Evolutionary conservation across 2,888 invertebrate genomes (phyloP).

Genomic region (Ophion ventricosus): DNA sequence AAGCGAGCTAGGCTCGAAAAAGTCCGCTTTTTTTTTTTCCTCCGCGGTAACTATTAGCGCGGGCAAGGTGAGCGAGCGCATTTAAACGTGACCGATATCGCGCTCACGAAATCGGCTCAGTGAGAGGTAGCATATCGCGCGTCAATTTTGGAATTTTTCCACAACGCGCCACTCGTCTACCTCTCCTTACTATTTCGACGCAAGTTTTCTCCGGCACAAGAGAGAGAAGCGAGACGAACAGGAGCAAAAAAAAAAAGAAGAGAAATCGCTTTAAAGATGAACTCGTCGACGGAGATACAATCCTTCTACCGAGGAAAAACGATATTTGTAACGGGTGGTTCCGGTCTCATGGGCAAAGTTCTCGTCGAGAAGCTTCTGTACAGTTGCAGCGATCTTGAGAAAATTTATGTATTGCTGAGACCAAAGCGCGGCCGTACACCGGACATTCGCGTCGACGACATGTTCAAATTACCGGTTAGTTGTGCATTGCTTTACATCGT

Average conservation of each 20-base stretch:
- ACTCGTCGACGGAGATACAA: constrained; percentile 71
- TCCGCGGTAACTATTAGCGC: neutral
- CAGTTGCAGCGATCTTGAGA: constrained; percentile 80
- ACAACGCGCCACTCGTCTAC: neutral
- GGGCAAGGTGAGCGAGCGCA: constrained; percentile 3
- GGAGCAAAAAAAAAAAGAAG: neutral
- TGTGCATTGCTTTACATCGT: neutral
- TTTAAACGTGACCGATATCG: neutral
- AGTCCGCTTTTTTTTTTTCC: neutral
- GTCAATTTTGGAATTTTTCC: constrained; percentile 35
- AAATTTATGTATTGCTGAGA: constrained; percentile 81
- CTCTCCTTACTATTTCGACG: neutral
- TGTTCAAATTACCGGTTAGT: constrained; percentile 80
- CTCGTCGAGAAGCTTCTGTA: constrained; percentile 83
- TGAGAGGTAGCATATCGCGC: neutral
- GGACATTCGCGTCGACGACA: constrained; percentile 80
- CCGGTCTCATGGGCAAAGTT: constrained; percentile 83
- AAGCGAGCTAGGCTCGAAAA: neutral
- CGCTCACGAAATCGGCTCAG: neutral
- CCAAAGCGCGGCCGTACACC: constrained; percentile 80
- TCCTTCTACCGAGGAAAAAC: constrained; percentile 78
- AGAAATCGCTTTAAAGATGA: constrained; percentile 10
- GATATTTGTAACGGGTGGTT: constrained; percentile 82
- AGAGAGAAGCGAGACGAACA: neutral
- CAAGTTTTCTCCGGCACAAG: neutral